Base-by-base conservation (phyloP, 2,113 vertebrate genomes). In the Aegithalos caudatus region DNA sequence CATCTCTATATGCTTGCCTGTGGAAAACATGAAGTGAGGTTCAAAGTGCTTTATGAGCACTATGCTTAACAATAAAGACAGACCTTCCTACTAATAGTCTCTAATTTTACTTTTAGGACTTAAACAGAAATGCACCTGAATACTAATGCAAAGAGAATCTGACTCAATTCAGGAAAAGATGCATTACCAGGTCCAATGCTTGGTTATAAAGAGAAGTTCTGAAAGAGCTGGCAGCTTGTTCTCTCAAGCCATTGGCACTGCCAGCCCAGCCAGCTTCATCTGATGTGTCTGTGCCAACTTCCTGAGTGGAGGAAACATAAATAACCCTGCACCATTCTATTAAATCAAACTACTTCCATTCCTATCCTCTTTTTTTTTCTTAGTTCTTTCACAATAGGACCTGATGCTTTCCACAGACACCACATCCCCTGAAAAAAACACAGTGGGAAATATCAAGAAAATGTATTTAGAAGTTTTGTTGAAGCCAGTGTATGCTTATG, bases 241-340 rank as follows among this genome's bases (percentile, higher is more conserved):
- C 45, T 71, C 27, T 54, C 40, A 58, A 45, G 73, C 29, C 45
- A 38, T n/a, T 17, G 38, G 66, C 38, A 38, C 17, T 1, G 7
- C 27, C 10, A 11, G 45, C 44, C 56, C 29, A 28, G 33, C 33
- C 0, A 0, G 14, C 45, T 42, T 50, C 54, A 24, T 27, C 31
- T 9, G 0, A 9, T 2, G 27, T 3, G 3, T 60, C 60, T 66
- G 56, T 0, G 4, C 29, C 76, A 69, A 3, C 29, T 33, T 77
- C 60, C 70, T 5, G 23, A 73, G 48, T 2, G 33, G 12, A 51
- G 25, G 17, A 37, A 21, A 31, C 2, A 2, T 22, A 79, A 94
- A 76, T 33, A 78, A 85, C 47, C 33, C 58, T 11, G 16, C n/a
- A 44, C n/a, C 37, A 19, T 47, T 79, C n/a, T 33, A 51, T n/a